Percentiles rank a stretch among this genome's conserved stretches.
Evolutionary conservation across 1,140 invertebrate species (phyloP).

Genomic region (Riptortus pedestris): DNA sequence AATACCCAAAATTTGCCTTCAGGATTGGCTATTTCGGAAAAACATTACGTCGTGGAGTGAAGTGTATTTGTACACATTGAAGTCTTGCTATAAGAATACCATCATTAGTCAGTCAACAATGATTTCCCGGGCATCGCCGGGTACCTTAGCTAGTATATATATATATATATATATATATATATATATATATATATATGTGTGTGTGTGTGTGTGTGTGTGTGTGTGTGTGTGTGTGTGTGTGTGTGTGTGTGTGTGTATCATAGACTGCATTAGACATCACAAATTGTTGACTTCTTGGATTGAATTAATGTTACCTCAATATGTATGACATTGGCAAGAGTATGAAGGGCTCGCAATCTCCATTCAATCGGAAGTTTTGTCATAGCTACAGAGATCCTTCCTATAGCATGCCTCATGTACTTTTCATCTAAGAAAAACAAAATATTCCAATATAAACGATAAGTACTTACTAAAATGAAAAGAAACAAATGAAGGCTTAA

Average conservation of each 20-base stretch:
- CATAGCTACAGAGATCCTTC: constrained; percentile 44
- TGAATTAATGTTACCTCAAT: constrained; percentile 35
- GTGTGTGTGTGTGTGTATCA: not conserved
- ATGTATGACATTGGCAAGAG: constrained; percentile 45
- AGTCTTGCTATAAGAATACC: too few species aligned
- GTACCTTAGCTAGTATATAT: too few species aligned
- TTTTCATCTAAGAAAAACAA: constrained; percentile 32
- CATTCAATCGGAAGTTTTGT: constrained; percentile 46
- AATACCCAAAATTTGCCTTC: too few species aligned
- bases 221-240: not conserved
- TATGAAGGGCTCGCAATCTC: constrained; percentile 49
- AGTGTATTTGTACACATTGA: too few species aligned
- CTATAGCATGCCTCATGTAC: constrained; percentile 42
- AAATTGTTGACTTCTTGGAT: not conserved
- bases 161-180: too few species aligned
- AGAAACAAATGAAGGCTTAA: not conserved
- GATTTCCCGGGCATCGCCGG: too few species aligned
- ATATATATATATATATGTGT: too few species aligned
- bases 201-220: too few species aligned
- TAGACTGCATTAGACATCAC: not conserved
- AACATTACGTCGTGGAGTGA: too few species aligned
- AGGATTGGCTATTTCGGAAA: too few species aligned
- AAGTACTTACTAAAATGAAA: constrained; percentile 5
- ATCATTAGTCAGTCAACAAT: too few species aligned
- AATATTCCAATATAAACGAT: constrained; percentile 31